Percentiles rank a stretch among this genome's conserved stretches.
Conservation (phyloP, 2,888 invertebrate genomes). For the Drosophila pseudotalamancana region DNA sequence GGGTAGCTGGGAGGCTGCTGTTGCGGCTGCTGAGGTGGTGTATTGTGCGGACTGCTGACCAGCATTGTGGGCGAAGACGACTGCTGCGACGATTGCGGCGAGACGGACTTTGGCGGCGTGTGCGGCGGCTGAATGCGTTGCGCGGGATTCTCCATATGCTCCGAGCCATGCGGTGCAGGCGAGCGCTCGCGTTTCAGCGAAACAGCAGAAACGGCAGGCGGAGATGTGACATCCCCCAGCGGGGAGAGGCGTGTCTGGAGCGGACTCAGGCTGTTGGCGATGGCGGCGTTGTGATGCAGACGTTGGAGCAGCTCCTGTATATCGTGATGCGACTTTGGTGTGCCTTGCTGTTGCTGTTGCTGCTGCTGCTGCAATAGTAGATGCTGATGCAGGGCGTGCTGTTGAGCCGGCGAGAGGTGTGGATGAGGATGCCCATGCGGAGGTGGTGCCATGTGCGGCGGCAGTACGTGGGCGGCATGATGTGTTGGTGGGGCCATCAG, state of each 20-base stretch:
- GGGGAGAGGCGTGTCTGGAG: constrained; percentile 78
- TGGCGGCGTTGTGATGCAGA: constrained; percentile 80
- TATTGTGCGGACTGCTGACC: constrained; percentile 71
- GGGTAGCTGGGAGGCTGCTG: constrained; percentile 59
- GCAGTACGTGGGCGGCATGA: constrained; percentile 51
- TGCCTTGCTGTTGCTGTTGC: constrained; percentile 68
- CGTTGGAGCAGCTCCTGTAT: constrained; percentile 83
- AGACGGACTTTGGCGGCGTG: constrained; percentile 83
- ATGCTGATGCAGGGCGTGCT: constrained; percentile 81
- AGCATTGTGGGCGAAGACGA: constrained; percentile 74
- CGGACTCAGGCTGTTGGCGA: constrained; percentile 79
- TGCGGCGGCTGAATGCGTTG: constrained; percentile 83
- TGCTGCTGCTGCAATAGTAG: constrained; percentile 73
- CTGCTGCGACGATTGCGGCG: constrained; percentile 81
- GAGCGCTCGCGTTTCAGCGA: constrained; percentile 82
- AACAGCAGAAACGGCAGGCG: constrained; percentile 45
- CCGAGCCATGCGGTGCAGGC: constrained; percentile 71
- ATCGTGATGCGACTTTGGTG: constrained; percentile 79
- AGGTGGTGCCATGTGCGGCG: constrained; percentile 64
- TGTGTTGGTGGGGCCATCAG: constrained; percentile 69
- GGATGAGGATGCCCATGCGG: constrained; percentile 57
- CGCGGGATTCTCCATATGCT: constrained; percentile 81
- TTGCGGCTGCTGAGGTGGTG: constrained; percentile 54
- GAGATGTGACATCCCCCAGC: constrained; percentile 32
- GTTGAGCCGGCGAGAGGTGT: constrained; percentile 76